Conservation (phyloP, 2,888 invertebrate genomes). For the Drosophila colorata region DNA sequence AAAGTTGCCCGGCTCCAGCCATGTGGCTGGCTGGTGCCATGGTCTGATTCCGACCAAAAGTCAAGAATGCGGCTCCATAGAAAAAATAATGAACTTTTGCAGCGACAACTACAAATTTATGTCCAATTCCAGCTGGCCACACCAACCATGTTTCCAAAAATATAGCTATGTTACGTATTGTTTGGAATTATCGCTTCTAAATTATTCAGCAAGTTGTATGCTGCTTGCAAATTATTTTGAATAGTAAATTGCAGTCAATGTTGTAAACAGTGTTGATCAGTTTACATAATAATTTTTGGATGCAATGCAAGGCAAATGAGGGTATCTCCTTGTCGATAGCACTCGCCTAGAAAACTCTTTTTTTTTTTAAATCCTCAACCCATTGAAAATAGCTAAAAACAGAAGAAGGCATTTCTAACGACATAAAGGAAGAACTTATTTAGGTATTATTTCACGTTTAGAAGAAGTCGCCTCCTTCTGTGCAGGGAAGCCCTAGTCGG, state of each 20-base stretch:
- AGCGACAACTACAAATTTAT: slow-evolving; percentile 72
- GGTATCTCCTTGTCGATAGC: no score
- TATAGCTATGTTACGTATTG: neutral
- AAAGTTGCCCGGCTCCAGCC: slow-evolving; percentile 42
- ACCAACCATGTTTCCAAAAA: slow-evolving; percentile 5
- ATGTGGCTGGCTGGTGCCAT: slow-evolving; percentile 29
- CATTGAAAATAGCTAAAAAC: no score
- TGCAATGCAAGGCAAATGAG: no score
- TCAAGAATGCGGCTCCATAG: slow-evolving; percentile 34
- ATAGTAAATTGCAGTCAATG: neutral
- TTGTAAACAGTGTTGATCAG: no score
- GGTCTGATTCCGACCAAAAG: slow-evolving; percentile 23
- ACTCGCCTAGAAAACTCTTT: no score
- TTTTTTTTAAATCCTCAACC: no score
- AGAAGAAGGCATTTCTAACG: no score
- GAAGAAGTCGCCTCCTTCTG: no score
- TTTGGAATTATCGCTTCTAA: neutral
- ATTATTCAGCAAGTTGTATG: neutral
- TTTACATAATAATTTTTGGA: no score
- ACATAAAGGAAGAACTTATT: no score
- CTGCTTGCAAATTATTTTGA: neutral
- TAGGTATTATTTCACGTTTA: no score
- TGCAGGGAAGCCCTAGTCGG: no score
- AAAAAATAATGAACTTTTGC: slow-evolving; percentile 73
- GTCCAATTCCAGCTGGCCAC: slow-evolving; percentile 23